Conservation (phyloP, 2,113 vertebrate species). For the Mesoclemmys tuberculata region DNA sequence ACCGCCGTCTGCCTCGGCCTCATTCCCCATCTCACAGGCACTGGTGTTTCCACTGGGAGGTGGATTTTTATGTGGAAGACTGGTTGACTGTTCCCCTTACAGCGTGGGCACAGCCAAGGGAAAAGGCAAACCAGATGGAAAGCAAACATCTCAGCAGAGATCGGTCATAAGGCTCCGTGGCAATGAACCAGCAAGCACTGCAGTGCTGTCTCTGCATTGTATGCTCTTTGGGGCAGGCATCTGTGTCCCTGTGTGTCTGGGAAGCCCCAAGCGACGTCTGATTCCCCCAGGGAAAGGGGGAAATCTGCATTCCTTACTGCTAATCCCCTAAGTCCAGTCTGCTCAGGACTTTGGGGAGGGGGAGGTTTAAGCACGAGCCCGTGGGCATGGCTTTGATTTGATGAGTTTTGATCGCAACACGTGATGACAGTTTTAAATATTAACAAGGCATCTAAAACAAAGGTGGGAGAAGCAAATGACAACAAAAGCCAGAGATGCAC, state of each 20-base stretch:
- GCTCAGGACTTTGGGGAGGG: neutral
- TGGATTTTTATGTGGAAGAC: neutral
- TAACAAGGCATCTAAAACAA: slow-evolving; percentile 52
- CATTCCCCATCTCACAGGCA: neutral
- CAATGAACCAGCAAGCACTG: neutral
- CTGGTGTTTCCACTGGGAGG: neutral
- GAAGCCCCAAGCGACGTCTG: neutral
- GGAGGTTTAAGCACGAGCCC: neutral
- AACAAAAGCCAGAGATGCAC: neutral
- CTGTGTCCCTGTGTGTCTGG: neutral
- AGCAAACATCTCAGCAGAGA: neutral
- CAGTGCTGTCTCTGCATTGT: neutral
- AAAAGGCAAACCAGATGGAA: neutral
- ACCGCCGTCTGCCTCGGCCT: neutral
- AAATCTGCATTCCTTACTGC: neutral
- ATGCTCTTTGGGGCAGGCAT: neutral
- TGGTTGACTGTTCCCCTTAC: neutral
- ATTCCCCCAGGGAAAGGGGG: neutral
- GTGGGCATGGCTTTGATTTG: slow-evolving; percentile 44
- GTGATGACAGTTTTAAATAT: slow-evolving; percentile 54
- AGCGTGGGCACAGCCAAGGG: neutral
- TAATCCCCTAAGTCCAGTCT: neutral
- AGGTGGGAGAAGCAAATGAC: neutral
- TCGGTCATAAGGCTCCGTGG: neutral
- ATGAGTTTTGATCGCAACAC: slow-evolving; percentile 30